Evolutionary conservation across 2,797 vertebrate species (phyloP), one percentile per base, ranked within the genome.

Genomic region (Gymnothorax reevesii): DNA sequence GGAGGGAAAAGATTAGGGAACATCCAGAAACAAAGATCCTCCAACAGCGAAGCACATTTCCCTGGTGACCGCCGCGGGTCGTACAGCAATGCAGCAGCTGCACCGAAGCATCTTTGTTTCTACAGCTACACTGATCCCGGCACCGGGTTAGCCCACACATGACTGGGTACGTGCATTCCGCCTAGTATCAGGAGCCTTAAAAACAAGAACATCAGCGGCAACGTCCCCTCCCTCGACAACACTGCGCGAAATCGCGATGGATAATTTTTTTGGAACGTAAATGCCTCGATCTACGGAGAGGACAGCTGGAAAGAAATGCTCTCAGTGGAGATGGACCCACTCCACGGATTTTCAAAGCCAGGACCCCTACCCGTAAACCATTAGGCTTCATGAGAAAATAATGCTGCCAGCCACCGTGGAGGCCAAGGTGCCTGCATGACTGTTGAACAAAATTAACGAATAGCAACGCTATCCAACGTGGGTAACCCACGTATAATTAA

Each of bases 41-140:
- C 42, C 86, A 60, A 57, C n/a, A 57, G 17, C 33, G 86, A 85
- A 55, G 57, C 15, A 27, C 1, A 90, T 25, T 59, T 79, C 85
- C 62, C 71, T 90, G 90, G 92, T 88, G 89, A 94, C 80, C 1
- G 85, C 57, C 52, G 60, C 79, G 83, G 88, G 79, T 90, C 71
- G 60, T 83, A 27, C 49, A 88, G 88, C 89, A 87, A 90, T 87
- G 91, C 89, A 52, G 84, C 89, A 73, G 60, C 83, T 86, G 86
- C 86, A 83, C 66, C 77, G 57, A 80, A 80, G 83, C 85, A 66
- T 77, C 85, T 84, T 89, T 92, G 92, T 87, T 91, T 88, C 88
- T 42, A 12, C 9, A 71, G 83, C 86, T 88, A 87, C 90, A 88
- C 89, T 54, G 85, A 3, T 83, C 71, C 86, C 66, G 87, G 82